Percentiles rank a stretch among this genome's conserved stretches.
phyloP scores from a whole-genome alignment of 2,888 invertebrate species.

The Andrena hattorfiana region DNA sequence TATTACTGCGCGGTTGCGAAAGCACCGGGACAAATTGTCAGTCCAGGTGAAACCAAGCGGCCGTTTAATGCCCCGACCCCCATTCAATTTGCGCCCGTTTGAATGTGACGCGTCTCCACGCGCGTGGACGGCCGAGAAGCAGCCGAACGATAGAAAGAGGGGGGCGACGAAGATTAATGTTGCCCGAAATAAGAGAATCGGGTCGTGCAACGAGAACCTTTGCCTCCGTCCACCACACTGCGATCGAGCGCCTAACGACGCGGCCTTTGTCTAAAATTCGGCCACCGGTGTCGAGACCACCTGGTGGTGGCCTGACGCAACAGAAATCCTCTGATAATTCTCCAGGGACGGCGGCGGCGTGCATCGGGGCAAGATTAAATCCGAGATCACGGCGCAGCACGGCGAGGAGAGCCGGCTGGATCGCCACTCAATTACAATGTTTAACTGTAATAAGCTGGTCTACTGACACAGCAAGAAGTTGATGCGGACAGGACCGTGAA shows the following conservation, averaged over 20 bases:
- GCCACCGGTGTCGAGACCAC: background rate
- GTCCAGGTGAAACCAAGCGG: slow-evolving; percentile 50
- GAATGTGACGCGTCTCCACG: slow-evolving; percentile 13
- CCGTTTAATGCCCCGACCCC: slow-evolving; percentile 54
- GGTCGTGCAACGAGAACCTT: slow-evolving; percentile 15
- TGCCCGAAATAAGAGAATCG: slow-evolving; percentile 33
- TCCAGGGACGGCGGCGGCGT: background rate
- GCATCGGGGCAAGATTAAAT: slow-evolving; percentile 60
- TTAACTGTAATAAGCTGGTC: slow-evolving; percentile 58
- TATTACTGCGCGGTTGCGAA: slow-evolving; percentile 44
- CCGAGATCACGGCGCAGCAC: slow-evolving; percentile 32
- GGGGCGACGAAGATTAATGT: slow-evolving; percentile 56
- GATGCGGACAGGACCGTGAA: background rate
- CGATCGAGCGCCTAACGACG: background rate
- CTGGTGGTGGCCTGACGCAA: too few species aligned
- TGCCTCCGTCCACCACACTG: background rate
- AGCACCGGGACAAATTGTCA: slow-evolving; percentile 61
- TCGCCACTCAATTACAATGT: slow-evolving; percentile 62
- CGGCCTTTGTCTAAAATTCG: background rate
- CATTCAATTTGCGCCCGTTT: slow-evolving; percentile 63
- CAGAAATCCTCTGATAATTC: background rate
- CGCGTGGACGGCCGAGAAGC: slow-evolving; percentile 23
- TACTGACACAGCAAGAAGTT: background rate
- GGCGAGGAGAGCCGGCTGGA: slow-evolving; percentile 57
- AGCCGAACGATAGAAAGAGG: slow-evolving; percentile 2